Percentiles rank a stretch among this genome's conserved stretches.
These are phyloP conservation scores for Ectropis grisescens DNA, from an alignment of 1,140 invertebrate species.

Conservation along the genomic window DNA sequence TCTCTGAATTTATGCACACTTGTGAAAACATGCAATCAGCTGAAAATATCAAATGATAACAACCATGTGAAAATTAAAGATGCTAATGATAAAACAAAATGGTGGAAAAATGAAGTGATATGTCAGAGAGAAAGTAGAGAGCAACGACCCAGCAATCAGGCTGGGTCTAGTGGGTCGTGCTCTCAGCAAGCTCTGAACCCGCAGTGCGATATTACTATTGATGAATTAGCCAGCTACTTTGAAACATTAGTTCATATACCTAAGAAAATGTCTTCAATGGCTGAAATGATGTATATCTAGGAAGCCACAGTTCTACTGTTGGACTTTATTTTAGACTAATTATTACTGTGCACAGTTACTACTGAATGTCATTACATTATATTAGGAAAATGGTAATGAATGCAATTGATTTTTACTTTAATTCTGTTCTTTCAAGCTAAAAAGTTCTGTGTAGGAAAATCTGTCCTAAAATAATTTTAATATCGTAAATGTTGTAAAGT, in stretches of 20 bases:
- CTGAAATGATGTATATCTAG: constrained; percentile 97
- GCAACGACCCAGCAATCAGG: constrained; percentile 22
- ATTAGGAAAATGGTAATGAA: no score
- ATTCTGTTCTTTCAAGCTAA: no score
- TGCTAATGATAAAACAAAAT: constrained; percentile 25
- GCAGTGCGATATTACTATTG: constrained; percentile 86
- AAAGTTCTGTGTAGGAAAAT: no score
- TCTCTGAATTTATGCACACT: constrained; percentile 39
- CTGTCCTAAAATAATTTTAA: no score
- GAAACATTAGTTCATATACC: constrained; percentile 94
- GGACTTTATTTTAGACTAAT: no score
- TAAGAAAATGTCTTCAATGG: constrained; percentile 96
- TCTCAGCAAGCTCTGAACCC: constrained; percentile 78
- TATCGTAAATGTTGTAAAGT: no score
- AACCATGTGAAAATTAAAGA: constrained; percentile 12
- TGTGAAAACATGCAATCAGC: constrained; percentile 50
- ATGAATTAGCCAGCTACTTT: constrained; percentile 93
- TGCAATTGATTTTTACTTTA: no score
- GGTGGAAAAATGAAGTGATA: constrained; percentile 37
- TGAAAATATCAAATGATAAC: constrained; percentile 39
- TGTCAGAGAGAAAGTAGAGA: constrained; percentile 19
- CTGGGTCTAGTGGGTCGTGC: constrained; percentile 54
- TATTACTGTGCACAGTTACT: no score
- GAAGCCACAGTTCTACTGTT: no score
- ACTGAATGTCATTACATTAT: no score